phyloP scores from a whole-genome alignment of 2,113 vertebrate genomes.

The Plecturocebus donacophilus region DNA sequence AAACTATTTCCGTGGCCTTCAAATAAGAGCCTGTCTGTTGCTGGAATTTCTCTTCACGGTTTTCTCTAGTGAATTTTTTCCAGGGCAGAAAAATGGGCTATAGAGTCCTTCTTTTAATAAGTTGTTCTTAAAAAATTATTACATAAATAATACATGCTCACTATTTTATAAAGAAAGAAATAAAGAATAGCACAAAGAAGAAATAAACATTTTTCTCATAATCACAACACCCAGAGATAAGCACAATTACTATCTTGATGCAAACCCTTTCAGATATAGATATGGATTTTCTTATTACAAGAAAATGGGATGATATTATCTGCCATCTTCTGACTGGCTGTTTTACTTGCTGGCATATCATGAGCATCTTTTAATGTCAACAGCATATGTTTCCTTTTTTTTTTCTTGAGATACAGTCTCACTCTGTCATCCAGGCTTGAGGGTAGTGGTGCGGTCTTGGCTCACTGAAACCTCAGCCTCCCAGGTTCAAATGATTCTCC shows the following conservation, averaged over 20 bases:
- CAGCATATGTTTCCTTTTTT: background rate
- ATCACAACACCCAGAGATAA: background rate
- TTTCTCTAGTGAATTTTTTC: background rate
- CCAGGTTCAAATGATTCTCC: no score
- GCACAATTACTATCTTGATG: background rate
- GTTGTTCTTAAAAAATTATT: background rate
- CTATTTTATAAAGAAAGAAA: constrained; percentile 30
- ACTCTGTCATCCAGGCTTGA: no score
- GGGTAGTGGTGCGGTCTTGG: no score
- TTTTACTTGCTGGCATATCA: background rate
- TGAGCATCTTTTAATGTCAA: background rate
- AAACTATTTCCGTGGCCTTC: background rate
- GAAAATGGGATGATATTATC: background rate
- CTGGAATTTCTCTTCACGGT: background rate
- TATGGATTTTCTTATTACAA: background rate
- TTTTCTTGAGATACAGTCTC: no score
- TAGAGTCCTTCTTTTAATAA: background rate
- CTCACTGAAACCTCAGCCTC: no score
- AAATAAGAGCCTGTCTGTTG: background rate
- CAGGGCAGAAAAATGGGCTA: background rate
- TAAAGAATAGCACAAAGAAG: background rate
- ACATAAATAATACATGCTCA: constrained; percentile 31
- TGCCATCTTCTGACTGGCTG: background rate
- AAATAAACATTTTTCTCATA: constrained; percentile 21
- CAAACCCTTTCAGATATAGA: background rate